Percentiles rank a stretch among this genome's conserved stretches.
These are phyloP conservation scores for Heterotis niloticus DNA, from an alignment of 2,113 vertebrate species.

Conservation along the genomic window DNA sequence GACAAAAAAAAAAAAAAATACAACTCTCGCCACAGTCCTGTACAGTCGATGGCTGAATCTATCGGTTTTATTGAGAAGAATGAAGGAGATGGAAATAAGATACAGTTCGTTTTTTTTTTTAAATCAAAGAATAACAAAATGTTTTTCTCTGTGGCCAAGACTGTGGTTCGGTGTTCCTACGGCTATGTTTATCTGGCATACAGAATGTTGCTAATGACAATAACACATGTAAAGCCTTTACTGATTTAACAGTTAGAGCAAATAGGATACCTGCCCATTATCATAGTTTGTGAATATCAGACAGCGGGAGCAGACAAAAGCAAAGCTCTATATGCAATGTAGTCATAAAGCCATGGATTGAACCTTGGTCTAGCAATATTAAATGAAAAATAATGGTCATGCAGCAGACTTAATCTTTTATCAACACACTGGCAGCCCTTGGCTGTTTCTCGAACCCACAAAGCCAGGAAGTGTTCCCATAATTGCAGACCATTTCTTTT, in stretches of 20 bases:
- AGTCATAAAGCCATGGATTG: background rate
- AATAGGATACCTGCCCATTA: background rate
- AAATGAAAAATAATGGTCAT: constrained; percentile 36
- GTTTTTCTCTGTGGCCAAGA: no score
- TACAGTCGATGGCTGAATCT: no score
- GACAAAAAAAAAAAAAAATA: no score
- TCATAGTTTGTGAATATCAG: background rate
- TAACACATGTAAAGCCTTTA: background rate
- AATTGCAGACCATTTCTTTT: constrained; percentile 25
- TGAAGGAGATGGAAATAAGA: no score
- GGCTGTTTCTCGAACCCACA: constrained; percentile 33
- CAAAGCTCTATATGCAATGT: background rate
- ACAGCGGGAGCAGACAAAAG: background rate
- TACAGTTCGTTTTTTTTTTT: no score
- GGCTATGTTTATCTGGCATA: no score
- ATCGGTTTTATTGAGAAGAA: no score
- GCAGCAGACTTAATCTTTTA: constrained; percentile 27
- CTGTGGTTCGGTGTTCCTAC: no score
- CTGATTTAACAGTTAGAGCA: background rate
- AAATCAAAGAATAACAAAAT: no score
- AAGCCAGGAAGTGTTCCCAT: constrained; percentile 33
- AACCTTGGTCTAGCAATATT: constrained; percentile 19
- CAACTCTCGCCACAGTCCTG: no score
- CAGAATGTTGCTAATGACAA: background rate
- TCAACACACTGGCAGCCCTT: constrained; percentile 26